Evolutionary conservation across 2,888 invertebrate genomes (phyloP).

Genomic region (Spodoptera picta): DNA sequence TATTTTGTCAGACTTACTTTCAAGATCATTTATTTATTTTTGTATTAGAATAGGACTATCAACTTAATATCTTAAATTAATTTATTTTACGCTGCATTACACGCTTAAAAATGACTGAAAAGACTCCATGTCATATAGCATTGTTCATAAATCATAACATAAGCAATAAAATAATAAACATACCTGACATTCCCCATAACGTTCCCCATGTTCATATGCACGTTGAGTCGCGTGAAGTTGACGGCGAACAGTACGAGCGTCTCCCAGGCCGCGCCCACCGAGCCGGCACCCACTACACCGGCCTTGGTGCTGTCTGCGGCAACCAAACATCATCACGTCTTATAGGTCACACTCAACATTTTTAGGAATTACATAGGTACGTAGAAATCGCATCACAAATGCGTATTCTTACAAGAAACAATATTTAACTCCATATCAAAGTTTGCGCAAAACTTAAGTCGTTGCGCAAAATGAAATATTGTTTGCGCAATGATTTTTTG

Average conservation of each 20-base stretch:
- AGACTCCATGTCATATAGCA: no score
- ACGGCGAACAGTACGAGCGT: conserved; percentile 98
- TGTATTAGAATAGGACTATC: no score
- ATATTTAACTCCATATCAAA: not conserved
- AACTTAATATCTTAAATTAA: no score
- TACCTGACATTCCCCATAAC: conserved; percentile 99
- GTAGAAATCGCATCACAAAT: no score
- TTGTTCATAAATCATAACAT: no score
- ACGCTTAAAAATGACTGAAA: no score
- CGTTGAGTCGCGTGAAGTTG: conserved; percentile 98
- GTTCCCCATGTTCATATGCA: conserved; percentile 99
- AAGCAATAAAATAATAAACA: conserved; percentile 55
- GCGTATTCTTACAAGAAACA: no score
- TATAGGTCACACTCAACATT: no score
- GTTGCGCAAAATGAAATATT: not conserved
- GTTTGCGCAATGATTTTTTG: not conserved
- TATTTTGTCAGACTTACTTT: no score
- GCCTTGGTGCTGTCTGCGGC: conserved; percentile 49
- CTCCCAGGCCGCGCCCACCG: conserved; percentile 94
- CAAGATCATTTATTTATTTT: no score
- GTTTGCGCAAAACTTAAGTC: not conserved
- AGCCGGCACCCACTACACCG: conserved; percentile 35
- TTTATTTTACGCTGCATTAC: no score
- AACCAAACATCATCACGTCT: not conserved
- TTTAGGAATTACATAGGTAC: no score